Base-by-base conservation (phyloP, 2,113 vertebrate species). In the Potamarius usumacintae region DNA sequence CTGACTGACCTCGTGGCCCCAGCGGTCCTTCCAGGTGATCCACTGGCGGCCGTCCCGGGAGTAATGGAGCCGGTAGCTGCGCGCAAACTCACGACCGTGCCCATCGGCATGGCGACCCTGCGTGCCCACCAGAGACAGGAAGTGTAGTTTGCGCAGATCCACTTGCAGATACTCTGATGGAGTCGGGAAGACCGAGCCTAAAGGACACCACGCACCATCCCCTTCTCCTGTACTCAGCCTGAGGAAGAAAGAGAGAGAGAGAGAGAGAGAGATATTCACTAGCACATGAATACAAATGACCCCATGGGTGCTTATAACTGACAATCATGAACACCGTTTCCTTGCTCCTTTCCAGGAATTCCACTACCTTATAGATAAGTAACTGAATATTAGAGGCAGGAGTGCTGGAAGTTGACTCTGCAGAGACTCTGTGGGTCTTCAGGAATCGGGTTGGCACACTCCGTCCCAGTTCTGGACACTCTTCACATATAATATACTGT, bases 151-250 rank as follows among this genome's bases (percentile, higher is more conserved):
- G 30, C 86, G 95, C 55, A 99, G 94, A 86, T 98, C 96, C 84
- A 99, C 94, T 95, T 99, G 96, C 85, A 99, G 94, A 90, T 96
- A 99, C 89, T 99, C 97, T 0, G 96, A 95, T 62, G 95, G 96
- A 1, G 92, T 94, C 10, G 97, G 97, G 53, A 94, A 98, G 52
- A 99, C 97, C 0, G 97, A 90, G 34, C 95, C 96, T n/a, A 95
- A 94, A 0, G 98, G 97, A 86, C 98, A 99, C 98, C 98, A 99
- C 0, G 98, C 98, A 1, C 98, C 98, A 1, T 98, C 98, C 0
- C 98, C 98, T 0, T 97, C 96, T 0, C 95, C 97, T 53, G 95
- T 96, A 52, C 96, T 98, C 91, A 99, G 89, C 93, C 97, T 99
- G 92, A 60, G 82, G 89, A 53, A 88, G 62, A 91, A 18, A 77